Base-by-base conservation (phyloP, 2,888 invertebrate genomes). In the Gasteruption jaculator region DNA sequence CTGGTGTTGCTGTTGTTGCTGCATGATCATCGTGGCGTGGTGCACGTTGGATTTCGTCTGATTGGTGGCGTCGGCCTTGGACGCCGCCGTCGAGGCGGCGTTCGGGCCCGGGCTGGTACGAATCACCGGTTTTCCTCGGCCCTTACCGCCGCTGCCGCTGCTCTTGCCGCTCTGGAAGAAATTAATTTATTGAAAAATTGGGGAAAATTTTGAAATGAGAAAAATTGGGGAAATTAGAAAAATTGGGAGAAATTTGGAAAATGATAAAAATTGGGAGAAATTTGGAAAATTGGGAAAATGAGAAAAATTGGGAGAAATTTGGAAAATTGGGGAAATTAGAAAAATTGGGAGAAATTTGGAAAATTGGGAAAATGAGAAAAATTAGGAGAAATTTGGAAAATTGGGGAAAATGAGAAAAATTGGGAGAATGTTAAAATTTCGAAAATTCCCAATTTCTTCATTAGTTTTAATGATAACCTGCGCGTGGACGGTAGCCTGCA, bases 31-130 rank as follows among this genome's bases (percentile, higher is more conserved):
- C 46, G 61, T 58, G 35, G 63, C 55, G 48, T 59, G 62, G 54
- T 61, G 59, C 38, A 56, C 58, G 52, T 56, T 56, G 46, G 58
- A 54, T 55, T 60, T 60, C 47, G 84, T 84, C 61, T 85, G 85
- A 68, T 85, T 86, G 5, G 85, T 83, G 83, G 85, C 61, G 85
- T 86, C 48, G 80, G 81, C 67, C 82, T 85, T 43, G 74, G 71
- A 4, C 60, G 74, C 73, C 49, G 81, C 69, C 44, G 57, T 58
- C 47, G 56, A 53, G 46, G 58, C 45, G 41, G 69, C 70, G 34
- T 75, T 72, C 45, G 86, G 80, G 15, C 86, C 85, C n/a, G 86
- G 85, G 3, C 82, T 79, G 38, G 76, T 75, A 43, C 82, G 73
- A 53, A 81, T 78, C 50, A 76, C 73, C 27, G 82, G 82, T 68